Percentiles rank a stretch among this genome's conserved stretches.
Evolutionary conservation across 2,113 vertebrate species (phyloP).

Genomic region (Steatornis caripensis): DNA sequence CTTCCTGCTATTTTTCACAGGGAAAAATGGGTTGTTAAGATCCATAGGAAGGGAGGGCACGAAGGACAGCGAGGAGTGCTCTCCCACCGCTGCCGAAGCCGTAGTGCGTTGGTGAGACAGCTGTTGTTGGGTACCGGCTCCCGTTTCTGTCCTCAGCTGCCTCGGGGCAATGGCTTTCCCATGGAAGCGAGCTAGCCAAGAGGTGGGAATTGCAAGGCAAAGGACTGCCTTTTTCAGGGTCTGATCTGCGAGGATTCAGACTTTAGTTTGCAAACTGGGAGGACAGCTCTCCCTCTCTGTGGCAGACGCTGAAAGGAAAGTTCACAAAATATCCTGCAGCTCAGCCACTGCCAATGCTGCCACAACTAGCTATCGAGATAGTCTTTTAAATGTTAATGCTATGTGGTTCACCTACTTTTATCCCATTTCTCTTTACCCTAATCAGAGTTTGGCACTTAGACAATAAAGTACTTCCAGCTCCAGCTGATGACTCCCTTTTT

Average conservation of each 20-base stretch:
- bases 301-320: background rate
- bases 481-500: background rate
- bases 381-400: background rate
- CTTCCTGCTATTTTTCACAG: background rate
- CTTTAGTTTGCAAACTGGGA: background rate
- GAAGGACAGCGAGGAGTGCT: background rate
- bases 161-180: background rate
- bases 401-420: background rate
- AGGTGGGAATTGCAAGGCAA: background rate
- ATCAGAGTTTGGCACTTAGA: background rate
- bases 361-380: background rate
- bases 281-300: background rate
- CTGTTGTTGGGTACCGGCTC: background rate
- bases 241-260: background rate
- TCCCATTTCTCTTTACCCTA: background rate
- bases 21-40: background rate
- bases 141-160: background rate
- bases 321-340: background rate
- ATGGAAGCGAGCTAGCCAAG: background rate
- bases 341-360: background rate
- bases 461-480: background rate
- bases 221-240: background rate
- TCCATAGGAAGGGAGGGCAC: background rate
- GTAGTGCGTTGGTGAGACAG: fast-evolving
- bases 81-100: background rate